These are phyloP conservation scores for Hanleya hanleyi DNA, from an alignment of 2,888 invertebrate genomes.

Conservation along the genomic window DNA sequence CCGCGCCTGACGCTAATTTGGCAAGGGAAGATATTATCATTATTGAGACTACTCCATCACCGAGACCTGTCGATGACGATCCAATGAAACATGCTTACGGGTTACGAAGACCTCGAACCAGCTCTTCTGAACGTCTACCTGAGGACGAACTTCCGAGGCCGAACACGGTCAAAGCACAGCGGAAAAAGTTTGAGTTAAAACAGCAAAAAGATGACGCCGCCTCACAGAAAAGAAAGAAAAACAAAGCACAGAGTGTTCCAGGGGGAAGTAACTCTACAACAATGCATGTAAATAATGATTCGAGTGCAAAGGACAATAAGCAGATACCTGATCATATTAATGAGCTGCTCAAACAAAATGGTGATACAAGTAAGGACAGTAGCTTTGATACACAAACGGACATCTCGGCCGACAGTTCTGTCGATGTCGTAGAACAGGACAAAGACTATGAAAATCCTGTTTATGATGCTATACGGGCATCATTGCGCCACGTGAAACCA, in stretches of 20 bases:
- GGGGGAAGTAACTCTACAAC: background rate
- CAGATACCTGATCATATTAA: background rate
- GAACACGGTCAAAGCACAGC: conserved; percentile 89
- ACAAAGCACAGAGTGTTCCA: background rate
- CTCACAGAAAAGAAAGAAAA: background rate
- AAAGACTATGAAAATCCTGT: conserved; percentile 6
- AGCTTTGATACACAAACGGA: background rate
- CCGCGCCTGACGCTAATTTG: conserved; percentile 28
- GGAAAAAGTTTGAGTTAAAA: conserved; percentile 84
- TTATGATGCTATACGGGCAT: conserved; percentile 4
- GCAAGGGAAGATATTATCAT: conserved; percentile 53
- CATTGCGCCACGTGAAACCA: conserved; percentile 5
- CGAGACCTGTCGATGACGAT: background rate
- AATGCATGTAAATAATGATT: background rate
- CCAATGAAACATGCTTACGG: conserved; percentile 9
- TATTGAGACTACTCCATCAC: conserved; percentile 43
- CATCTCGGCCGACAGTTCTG: background rate
- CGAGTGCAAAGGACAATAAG: background rate
- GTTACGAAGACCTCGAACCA: conserved; percentile 8
- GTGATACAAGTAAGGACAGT: background rate
- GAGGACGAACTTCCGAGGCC: conserved; percentile 86
- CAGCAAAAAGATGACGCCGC: background rate
- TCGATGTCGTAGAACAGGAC: background rate
- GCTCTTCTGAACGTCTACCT: conserved; percentile 11
- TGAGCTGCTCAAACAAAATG: background rate